phyloP scores from a whole-genome alignment of 2,797 vertebrate species.

The Crocodylus rhombifer region DNA sequence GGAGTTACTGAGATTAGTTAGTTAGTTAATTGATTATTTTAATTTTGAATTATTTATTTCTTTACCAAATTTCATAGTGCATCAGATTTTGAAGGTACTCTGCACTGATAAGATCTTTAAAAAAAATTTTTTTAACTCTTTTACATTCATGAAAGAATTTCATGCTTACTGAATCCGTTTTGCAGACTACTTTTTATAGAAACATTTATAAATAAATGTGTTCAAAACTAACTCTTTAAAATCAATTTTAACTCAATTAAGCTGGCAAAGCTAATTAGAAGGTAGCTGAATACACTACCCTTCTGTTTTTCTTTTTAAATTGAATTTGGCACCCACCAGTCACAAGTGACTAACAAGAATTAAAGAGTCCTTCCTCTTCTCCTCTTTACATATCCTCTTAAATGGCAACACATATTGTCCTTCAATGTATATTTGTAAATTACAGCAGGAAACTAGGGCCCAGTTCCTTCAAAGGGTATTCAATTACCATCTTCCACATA shows the following conservation, averaged over 20 bases:
- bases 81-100: neutral
- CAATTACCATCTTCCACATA: no score
- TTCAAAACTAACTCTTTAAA: neutral
- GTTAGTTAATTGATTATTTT: neutral
- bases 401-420: neutral
- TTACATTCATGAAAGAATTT: no score
- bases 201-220: neutral
- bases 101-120: neutral
- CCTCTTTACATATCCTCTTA: neutral
- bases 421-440: neutral
- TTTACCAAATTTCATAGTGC: neutral
- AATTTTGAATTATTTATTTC: neutral
- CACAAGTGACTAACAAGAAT: neutral
- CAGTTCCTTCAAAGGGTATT: neutral
- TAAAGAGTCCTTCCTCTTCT: neutral
- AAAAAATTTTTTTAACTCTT: neutral
- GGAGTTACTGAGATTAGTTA: neutral
- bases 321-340: neutral
- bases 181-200: no score
- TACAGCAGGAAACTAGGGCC: neutral
- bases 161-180: no score
- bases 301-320: neutral
- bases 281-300: neutral
- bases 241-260: neutral
- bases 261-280: neutral